Base-by-base conservation (phyloP, 2,888 invertebrate genomes). In the Caenorhabditis wallacei region DNA sequence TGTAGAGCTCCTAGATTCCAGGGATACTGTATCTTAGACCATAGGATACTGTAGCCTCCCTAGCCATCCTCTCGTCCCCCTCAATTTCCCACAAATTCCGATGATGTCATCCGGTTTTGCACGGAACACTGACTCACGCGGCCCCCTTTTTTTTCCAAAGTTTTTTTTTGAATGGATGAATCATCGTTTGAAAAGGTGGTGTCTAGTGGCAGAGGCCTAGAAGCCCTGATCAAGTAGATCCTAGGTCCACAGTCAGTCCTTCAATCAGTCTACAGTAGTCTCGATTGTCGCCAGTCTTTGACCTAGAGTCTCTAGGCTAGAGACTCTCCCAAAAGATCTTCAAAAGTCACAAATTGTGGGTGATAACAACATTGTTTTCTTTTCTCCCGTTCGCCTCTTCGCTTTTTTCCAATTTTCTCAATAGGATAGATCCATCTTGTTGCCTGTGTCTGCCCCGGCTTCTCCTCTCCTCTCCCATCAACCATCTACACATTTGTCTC, bases 21-120 rank as follows among this genome's bases (percentile, higher is more conserved):
- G 8, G n/a, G n/a, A 30, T 30, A 5, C 30, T 3, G 30, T 5
- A 30, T 30, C 30, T 30, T 8, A 5, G 30, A 30, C 8, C 30
- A 5, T 8, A 5, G 30, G 30, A 30, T 30, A 30, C 30, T 3
- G 30, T 30, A 30, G n/a, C n/a, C n/a, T 30, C 30, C 30, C 30
- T 30, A 30, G 30, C 3, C 30, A 30, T 30, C 30, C 30, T 30
- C n/a, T n/a, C n/a, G n/a, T 30, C 30, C 30, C 30, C 30, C 30
- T 8, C 8, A 5, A 8, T 30, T 30, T 30, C 30, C 30, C 30
- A 30, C 22, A 20, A 24, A 43, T 51, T 46, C 64, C 48, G 26
- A 64, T 64, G 64, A 64, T 35, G 48, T 35, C 64, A 63, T 46
- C 46, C 3, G n/a, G 1, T 48, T 48, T 48, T 48, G 18, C 46